Conservation (phyloP, 2,797 vertebrate species). For the Phrynocephalus guinanensis region DNA sequence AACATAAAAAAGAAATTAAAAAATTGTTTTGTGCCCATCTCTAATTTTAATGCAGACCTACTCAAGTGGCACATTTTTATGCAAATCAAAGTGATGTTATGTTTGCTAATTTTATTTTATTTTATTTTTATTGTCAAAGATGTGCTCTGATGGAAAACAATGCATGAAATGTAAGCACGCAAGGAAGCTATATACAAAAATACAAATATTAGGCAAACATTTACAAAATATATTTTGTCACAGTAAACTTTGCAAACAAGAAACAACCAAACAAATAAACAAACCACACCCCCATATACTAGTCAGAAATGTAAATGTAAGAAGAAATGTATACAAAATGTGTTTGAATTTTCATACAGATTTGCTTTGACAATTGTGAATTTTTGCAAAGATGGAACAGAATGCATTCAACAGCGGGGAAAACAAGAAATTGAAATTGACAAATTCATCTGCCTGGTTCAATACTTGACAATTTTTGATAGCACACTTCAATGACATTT, state of each 20-base stretch:
- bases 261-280: no score
- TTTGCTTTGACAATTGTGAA: neutral
- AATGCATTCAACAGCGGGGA: neutral
- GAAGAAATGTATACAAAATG: neutral
- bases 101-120: neutral
- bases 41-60: neutral
- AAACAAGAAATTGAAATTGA: neutral
- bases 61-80: neutral
- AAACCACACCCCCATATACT: no score
- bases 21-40: no score
- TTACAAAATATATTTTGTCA: neutral
- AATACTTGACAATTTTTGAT: neutral
- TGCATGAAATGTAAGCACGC: neutral
- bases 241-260: no score
- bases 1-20: no score
- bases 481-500: neutral
- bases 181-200: neutral
- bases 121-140: neutral
- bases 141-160: neutral
- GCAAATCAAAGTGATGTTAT: no score
- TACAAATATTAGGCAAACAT: neutral
- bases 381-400: neutral
- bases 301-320: neutral
- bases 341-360: neutral
- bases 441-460: neutral